phyloP scores from a whole-genome alignment of 2,797 vertebrate species.

The Rhabdomys pumilio region DNA sequence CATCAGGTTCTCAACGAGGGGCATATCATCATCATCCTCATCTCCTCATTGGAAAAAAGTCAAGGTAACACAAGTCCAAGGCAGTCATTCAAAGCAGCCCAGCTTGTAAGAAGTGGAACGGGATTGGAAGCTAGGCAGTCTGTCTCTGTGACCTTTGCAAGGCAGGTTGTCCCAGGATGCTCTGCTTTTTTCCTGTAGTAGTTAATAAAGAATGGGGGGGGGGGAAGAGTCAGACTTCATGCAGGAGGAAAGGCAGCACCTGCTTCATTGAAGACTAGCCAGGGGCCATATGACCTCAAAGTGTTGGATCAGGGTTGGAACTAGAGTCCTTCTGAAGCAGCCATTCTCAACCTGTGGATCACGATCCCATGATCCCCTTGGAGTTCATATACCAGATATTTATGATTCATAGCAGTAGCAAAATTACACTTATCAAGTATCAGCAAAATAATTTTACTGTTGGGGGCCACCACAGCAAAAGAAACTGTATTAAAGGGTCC shows the following conservation, averaged over 20 bases:
- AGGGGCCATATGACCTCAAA: no score
- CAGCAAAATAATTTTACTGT: neutral
- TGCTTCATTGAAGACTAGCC: neutral
- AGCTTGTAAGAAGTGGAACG: neutral
- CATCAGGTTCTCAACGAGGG: neutral
- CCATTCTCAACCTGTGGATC: neutral
- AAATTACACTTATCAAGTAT: neutral
- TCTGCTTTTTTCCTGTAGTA: neutral
- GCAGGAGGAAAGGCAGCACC: neutral
- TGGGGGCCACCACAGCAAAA: neutral
- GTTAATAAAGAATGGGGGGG: neutral
- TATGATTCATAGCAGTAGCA: neutral
- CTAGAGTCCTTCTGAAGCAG: neutral
- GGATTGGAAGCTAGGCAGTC: no score
- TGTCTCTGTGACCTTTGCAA: neutral
- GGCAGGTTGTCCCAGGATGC: neutral
- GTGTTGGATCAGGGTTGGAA: neutral
- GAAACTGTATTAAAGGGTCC: neutral
- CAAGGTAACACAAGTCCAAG: neutral
- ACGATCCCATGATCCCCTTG: no score
- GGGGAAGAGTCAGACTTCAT: neutral
- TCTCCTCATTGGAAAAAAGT: slow-evolving; percentile 4
- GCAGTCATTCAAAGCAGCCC: neutral
- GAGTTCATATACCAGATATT: neutral
- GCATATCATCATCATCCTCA: neutral